Base-by-base conservation (phyloP, 2,888 invertebrate genomes). In the Callimorpha dominula region DNA sequence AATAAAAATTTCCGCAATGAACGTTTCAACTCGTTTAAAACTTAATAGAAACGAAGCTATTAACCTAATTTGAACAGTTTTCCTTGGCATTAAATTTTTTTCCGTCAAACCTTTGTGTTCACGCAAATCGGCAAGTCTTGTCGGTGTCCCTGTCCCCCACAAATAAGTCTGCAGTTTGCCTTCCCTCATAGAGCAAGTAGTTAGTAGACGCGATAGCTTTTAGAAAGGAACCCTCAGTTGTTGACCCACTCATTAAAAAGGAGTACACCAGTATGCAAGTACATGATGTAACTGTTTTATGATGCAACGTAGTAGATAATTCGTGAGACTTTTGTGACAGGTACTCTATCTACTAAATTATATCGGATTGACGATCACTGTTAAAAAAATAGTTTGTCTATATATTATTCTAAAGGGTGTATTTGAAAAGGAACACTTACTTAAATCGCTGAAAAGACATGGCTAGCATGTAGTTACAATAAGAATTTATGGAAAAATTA, bases 51-150 rank as follows among this genome's bases (percentile, higher is more conserved):
- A 77, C 76, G 72, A 79, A 64, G 75, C 79, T 76, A 82, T 81
- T 82, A 83, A 81, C 83, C 79, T 82, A 83, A 83, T 82, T 83
- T 79, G 73, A 79, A 76, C 4, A 60, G 75, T 79, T 81, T 80
- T 72, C 76, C 68, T 54, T 64, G 74, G 71, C 76, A 74, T 85
- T 79, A 77, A 74, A 64, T 77, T 74, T 78, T 71, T 75, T 77
- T 78, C 49, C 63, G 71, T 73, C 43, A 68, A 79, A 72, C 75
- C 74, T 78, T 82, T 84, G 76, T 73, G 64, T 80, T 86, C 84
- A 87, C 85, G 87, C 85, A 87, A 87, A 86, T 85, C 83, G 81
- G 80, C 11, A 60, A 86, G 78, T 67, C 78, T 74, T 75, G 78
- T 74, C 70, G 75, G 78, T 82, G 82, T 79, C 76, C 78, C 78